Base-by-base conservation (phyloP, 2,888 invertebrate genomes). In the Scaptomyza polygonia region DNA sequence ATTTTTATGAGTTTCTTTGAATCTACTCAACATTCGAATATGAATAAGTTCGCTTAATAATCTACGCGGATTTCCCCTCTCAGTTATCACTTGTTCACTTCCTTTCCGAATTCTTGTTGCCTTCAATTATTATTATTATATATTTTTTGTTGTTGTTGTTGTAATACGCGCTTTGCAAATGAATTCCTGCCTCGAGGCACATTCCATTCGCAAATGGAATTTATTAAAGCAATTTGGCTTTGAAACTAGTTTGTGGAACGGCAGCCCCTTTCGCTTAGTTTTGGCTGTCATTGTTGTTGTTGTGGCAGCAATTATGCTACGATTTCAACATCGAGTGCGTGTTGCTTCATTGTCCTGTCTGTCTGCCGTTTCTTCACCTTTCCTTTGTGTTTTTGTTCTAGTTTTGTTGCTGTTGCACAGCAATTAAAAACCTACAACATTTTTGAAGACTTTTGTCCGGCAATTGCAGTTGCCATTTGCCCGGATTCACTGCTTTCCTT, bases 371-470 rank as follows among this genome's bases (percentile, higher is more conserved):
- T 18, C 21, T 55, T 49, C 34, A 21, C 32, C 12, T 21, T 12
- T 47, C 12, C 3, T 18, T 34, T 32, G 14, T 8, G n/a, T 9
- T 16, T 12, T 29, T 12, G 48, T 14, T 18, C 14, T 29, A 14
- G 48, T 39, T 42, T 44, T 39, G 27, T 18, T 34, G n/a, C 12
- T 63, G 27, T 34, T 61, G 53, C 42, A 25, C n/a, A 14, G 55
- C 77, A 76, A 73, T 73, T 76, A 76, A 73, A 70, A 73, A 54
- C 52, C 65, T 57, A 66, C 61, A 59, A 55, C 39, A 58, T 51
- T 36, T 36, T 53, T 42, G 18, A 43, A 44, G 53, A 30, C 66
- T 57, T 64, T 65, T 65, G 54, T 57, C 16, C 40, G 6, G 55
- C 12, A 30, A 36, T 32, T 39, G 44, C 29, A 14, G 44, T 11